Conservation (phyloP, 2,113 vertebrate genomes). For the Spilogale gracilis region DNA sequence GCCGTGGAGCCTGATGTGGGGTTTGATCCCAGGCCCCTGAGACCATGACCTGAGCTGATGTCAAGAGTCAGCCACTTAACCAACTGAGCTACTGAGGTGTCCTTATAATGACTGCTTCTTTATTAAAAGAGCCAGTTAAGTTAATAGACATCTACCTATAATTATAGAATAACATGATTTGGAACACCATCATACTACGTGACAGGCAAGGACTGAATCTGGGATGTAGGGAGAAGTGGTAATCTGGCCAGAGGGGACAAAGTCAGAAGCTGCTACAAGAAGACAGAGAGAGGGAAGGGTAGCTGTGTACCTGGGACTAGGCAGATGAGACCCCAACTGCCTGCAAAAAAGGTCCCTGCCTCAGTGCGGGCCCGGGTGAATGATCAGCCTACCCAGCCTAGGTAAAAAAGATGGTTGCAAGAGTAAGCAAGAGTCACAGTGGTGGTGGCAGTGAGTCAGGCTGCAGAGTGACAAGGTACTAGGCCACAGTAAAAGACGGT, state of each 20-base stretch:
- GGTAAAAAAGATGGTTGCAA: background rate
- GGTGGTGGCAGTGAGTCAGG: background rate
- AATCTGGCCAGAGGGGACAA: background rate
- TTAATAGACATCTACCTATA: background rate
- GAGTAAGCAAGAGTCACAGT: background rate
- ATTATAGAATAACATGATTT: slow-evolving; percentile 20
- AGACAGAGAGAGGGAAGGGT: background rate
- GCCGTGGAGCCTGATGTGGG: background rate
- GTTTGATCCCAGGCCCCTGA: background rate
- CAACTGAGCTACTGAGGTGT: background rate
- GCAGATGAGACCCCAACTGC: background rate
- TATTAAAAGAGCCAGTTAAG: background rate
- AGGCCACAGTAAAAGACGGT: background rate
- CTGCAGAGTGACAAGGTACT: background rate
- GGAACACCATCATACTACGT: background rate
- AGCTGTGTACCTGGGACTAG: background rate
- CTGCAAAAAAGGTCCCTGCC: background rate
- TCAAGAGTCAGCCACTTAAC: background rate
- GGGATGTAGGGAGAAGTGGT: background rate
- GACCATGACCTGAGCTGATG: background rate
- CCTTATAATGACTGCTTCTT: background rate
- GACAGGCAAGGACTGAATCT: background rate
- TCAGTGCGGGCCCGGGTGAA: background rate
- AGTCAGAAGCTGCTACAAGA: background rate
- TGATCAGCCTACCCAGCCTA: background rate